Percentiles rank a stretch among this genome's conserved stretches.
These are phyloP conservation scores for Hycleus cichorii DNA, from an alignment of 1,140 invertebrate genomes.

Conservation along the genomic window DNA sequence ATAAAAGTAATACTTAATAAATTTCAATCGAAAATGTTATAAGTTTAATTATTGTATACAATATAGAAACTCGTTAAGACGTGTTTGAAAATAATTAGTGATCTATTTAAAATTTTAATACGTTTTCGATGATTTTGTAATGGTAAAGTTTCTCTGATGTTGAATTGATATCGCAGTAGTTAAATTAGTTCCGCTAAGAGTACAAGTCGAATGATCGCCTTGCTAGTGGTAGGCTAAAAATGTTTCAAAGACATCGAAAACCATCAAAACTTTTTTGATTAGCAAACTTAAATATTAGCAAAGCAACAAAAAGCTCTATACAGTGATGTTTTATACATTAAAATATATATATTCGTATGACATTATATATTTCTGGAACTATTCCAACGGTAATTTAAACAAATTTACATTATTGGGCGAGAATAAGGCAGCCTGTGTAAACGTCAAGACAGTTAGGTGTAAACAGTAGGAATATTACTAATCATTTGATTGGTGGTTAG, in stretches of 20 bases:
- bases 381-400: slow-evolving; percentile 4
- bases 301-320: neutral
- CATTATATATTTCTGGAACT: neutral
- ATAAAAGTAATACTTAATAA: no score
- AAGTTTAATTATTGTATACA: no score
- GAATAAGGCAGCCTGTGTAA: slow-evolving; percentile 5
- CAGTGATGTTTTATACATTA: no score
- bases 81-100: no score
- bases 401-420: neutral
- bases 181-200: slow-evolving; percentile 10
- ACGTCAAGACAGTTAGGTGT: slow-evolving; percentile 14
- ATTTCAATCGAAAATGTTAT: no score
- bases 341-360: neutral
- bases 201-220: neutral
- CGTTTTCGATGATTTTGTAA: neutral
- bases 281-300: slow-evolving; percentile 9
- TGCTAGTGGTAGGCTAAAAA: slow-evolving; percentile 4
- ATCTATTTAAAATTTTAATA: no score
- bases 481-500: slow-evolving; percentile 12
- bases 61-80: no score
- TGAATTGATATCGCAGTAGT: slow-evolving; percentile 12
- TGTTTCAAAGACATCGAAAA: neutral
- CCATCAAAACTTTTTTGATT: slow-evolving; percentile 11
- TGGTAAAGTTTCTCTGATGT: slow-evolving; percentile 7
- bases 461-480: slow-evolving; percentile 14